Conservation (phyloP, 1,140 invertebrate genomes). For the Chrysomallon squamiferum region DNA sequence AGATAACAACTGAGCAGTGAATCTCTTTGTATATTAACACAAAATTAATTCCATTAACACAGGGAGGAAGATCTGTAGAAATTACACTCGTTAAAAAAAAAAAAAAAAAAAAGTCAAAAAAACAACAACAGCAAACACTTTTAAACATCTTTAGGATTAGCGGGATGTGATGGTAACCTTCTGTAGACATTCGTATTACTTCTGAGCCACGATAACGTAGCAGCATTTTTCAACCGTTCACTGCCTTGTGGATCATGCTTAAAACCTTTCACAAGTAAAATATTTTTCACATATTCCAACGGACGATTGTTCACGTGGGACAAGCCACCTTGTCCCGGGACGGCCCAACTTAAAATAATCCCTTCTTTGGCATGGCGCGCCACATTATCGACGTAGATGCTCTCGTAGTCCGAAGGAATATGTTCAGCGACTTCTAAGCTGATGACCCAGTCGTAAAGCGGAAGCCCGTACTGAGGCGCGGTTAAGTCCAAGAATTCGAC, state of each 20-base stretch:
- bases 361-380: slow-evolving; percentile 26
- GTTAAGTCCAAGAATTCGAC: slow-evolving; percentile 32
- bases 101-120: background rate
- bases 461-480: slow-evolving; percentile 26
- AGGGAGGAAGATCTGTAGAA: background rate
- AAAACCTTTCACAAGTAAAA: slow-evolving; percentile 20
- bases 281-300: slow-evolving; percentile 15
- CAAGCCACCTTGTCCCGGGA: slow-evolving; percentile 24
- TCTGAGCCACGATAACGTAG: slow-evolving; percentile 12
- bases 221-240: slow-evolving; percentile 5
- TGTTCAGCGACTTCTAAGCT: slow-evolving; percentile 27
- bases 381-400: slow-evolving; percentile 34
- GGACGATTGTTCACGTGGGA: slow-evolving; percentile 30
- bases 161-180: background rate
- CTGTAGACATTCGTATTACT: slow-evolving; percentile 24
- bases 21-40: background rate
- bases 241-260: slow-evolving; percentile 8
- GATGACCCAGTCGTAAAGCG: slow-evolving; percentile 28
- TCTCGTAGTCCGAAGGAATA: slow-evolving; percentile 24
- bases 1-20: background rate
- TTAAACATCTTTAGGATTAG: slow-evolving; percentile 1
- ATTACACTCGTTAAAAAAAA: background rate
- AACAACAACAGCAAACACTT: background rate
- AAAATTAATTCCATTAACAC: background rate
- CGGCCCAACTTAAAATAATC: slow-evolving; percentile 34